phyloP scores from a whole-genome alignment of 2,113 vertebrate genomes.

The Salvelinus namaycush region DNA sequence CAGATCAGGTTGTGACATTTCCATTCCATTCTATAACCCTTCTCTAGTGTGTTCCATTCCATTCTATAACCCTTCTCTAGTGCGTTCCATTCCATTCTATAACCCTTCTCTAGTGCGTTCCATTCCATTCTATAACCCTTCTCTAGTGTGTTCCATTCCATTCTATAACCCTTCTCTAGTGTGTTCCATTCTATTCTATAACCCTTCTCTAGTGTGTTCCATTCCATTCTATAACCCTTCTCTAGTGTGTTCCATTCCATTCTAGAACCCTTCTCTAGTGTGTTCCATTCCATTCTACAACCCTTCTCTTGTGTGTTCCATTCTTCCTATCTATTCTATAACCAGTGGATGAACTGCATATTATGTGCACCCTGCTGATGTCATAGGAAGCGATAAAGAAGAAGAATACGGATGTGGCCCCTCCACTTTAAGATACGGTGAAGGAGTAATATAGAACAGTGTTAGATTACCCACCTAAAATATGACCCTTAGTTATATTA shows the following conservation, averaged over 20 bases:
- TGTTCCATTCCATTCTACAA: no score
- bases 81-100: no score
- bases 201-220: no score
- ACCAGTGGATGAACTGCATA: background rate
- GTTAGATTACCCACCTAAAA: slow-evolving; percentile 25
- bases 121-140: background rate
- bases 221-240: no score
- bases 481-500: slow-evolving; percentile 57
- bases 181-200: background rate
- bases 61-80: background rate
- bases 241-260: no score
- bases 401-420: slow-evolving; percentile 2
- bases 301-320: background rate
- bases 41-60: background rate
- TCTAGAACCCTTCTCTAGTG: no score
- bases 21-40: background rate
- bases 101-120: background rate
- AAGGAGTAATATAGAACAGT: slow-evolving; percentile 8
- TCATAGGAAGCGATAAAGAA: background rate
- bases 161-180: background rate
- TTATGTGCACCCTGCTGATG: background rate
- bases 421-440: background rate
- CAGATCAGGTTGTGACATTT: no score
- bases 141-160: no score
- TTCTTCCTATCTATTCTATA: background rate